Evolutionary conservation across 2,888 invertebrate genomes (phyloP).

Genomic region (Tuta absoluta): DNA sequence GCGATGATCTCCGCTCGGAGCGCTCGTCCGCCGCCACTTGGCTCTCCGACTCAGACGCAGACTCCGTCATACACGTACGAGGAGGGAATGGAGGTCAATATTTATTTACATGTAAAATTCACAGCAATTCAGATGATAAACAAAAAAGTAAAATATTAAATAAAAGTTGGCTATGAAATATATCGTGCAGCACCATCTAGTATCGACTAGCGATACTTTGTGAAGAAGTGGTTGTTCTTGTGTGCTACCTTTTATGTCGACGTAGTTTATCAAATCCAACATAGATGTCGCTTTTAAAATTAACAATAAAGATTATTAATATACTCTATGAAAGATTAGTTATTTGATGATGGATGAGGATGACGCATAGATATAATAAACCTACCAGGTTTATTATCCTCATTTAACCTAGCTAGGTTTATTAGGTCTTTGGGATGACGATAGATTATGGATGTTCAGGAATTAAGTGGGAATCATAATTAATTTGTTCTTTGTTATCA

Average conservation of each 20-base stretch:
- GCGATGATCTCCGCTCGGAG: conserved; percentile 90
- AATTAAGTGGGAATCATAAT: no score
- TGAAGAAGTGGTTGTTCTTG: neutral
- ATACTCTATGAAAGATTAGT: no score
- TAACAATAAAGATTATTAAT: neutral
- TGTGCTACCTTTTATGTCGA: neutral
- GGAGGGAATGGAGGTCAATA: conserved; percentile 66
- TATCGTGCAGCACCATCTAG: conserved; percentile 57
- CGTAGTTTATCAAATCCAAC: neutral
- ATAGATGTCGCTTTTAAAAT: conserved; percentile 44
- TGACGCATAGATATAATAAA: no score
- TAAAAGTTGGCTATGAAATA: neutral
- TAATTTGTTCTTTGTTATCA: neutral
- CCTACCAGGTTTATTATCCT: neutral
- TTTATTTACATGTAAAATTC: neutral
- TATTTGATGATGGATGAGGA: no score
- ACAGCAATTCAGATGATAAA: no score
- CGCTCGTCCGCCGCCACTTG: conserved; percentile 84
- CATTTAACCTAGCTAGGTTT: no score
- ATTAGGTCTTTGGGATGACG: no score
- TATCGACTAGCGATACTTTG: conserved; percentile 42
- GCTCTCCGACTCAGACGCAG: conserved; percentile 89
- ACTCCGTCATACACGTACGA: conserved; percentile 88
- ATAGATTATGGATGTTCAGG: neutral
- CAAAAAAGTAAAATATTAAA: neutral